Evolutionary conservation across 2,888 invertebrate genomes (phyloP), one percentile per base, ranked within the genome.

Genomic region (Archips xylosteana): DNA sequence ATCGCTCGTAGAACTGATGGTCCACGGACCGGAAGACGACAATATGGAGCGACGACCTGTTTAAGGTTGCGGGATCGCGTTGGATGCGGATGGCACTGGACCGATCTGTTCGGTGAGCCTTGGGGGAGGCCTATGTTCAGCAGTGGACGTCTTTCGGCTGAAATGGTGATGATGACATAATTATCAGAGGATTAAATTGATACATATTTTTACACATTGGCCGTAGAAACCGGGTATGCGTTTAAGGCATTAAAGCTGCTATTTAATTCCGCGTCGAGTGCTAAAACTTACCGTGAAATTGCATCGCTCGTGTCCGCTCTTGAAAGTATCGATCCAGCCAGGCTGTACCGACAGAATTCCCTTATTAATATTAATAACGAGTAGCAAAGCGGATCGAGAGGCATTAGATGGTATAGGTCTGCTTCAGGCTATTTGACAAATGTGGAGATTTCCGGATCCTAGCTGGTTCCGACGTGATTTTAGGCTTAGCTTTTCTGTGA

Each of bases 311-410:
- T 42, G 3, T 5, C n/a, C 54, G 23, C 54, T 54, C 61, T 62
- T 66, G 42, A 42, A 51, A 60, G n/a, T 47, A 62, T 72, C 71
- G 67, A 61, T 72, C 49, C n/a, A 1, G 12, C 51, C 10, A 36
- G 66, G n/a, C 67, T 23, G 62, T 10, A 15, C 6, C 54, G 45
- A 32, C 60, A 4, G 2, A 51, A 67, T 63, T 3, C 67, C 57
- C 62, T 72, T 72, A 72, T 72, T 72, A 72, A 72, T 72, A 72
- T 72, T 72, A 62, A 72, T 62, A 72, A 36, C 62, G 45, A 57
- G 67, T 32, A 23, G 15, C 51, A 36, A 36, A 47, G 47, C 34
- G 45, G 71, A 67, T 67, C 54, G 49, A n/a, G 54, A 45, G 57
- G 67, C 62, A 57, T 67, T 57, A 23, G 54, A 9, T 23, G 15